phyloP scores from a whole-genome alignment of 2,113 vertebrate species.

The Mormoops blainvillei region DNA sequence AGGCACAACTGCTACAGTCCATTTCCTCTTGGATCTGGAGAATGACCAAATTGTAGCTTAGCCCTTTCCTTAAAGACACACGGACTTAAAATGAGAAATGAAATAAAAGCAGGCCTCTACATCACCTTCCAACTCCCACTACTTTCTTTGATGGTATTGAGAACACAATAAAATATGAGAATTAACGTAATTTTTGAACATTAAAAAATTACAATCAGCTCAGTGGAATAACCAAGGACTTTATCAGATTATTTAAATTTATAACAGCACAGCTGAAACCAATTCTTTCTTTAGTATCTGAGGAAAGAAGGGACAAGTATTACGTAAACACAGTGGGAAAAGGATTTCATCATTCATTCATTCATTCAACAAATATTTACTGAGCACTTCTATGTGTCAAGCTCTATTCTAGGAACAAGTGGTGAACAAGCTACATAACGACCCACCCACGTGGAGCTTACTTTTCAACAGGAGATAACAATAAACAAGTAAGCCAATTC shows the following conservation, averaged over 20 bases:
- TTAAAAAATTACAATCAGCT: background rate
- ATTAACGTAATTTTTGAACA: background rate
- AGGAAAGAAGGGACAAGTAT: background rate
- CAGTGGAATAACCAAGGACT: background rate
- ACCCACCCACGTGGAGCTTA: background rate
- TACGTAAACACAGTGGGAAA: background rate
- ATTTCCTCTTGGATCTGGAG: conserved; percentile 84
- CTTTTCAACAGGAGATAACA: background rate
- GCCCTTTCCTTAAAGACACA: conserved; percentile 80
- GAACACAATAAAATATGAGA: conserved; percentile 19
- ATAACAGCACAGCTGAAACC: background rate
- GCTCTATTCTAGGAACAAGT: background rate
- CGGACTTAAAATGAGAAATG: conserved; percentile 59
- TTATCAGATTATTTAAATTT: background rate
- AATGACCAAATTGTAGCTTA: conserved; percentile 77
- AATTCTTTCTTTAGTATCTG: background rate
- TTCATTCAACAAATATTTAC: background rate
- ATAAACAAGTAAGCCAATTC: background rate
- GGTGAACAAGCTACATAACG: background rate
- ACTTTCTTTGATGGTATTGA: background rate
- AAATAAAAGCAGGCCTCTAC: background rate
- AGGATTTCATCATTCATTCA: background rate
- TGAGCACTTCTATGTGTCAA: background rate
- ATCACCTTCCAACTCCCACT: background rate
- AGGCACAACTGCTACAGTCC: conserved; percentile 82